Evolutionary conservation across 2,113 vertebrate genomes (phyloP).

Genomic region (Gobiocypris rarus): DNA sequence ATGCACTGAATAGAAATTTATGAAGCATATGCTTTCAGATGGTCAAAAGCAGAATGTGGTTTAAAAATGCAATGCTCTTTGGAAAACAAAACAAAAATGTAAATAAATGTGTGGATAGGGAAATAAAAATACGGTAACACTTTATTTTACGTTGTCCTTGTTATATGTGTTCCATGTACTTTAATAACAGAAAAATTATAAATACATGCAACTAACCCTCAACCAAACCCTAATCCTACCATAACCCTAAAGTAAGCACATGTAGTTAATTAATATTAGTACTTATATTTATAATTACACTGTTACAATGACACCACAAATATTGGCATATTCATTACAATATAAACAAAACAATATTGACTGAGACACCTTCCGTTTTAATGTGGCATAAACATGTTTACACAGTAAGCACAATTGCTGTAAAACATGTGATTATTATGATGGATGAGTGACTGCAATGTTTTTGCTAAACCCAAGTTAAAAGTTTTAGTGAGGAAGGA

Average conservation of each 20-base stretch:
- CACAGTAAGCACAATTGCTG: not conserved
- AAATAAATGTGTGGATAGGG: not conserved
- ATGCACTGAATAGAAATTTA: not conserved
- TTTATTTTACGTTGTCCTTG: no score
- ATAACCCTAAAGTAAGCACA: no score
- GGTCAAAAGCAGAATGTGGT: not conserved
- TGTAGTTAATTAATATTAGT: no score
- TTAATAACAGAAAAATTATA: no score
- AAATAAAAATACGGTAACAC: not conserved
- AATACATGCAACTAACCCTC: no score
- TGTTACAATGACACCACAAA: no score
- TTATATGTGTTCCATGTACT: no score
- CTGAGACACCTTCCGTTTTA: not conserved
- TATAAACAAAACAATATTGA: no score
- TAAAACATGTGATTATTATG: not conserved
- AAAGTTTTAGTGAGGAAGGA: not conserved
- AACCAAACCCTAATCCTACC: no score
- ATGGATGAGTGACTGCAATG: not conserved
- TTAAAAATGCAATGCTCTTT: not conserved
- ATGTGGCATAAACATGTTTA: not conserved
- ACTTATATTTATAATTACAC: no score
- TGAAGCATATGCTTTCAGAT: not conserved
- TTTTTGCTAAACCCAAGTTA: not conserved
- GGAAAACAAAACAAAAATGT: not conserved
- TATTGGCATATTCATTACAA: no score